phyloP scores from a whole-genome alignment of 2,113 vertebrate species.

The Morone saxatilis region DNA sequence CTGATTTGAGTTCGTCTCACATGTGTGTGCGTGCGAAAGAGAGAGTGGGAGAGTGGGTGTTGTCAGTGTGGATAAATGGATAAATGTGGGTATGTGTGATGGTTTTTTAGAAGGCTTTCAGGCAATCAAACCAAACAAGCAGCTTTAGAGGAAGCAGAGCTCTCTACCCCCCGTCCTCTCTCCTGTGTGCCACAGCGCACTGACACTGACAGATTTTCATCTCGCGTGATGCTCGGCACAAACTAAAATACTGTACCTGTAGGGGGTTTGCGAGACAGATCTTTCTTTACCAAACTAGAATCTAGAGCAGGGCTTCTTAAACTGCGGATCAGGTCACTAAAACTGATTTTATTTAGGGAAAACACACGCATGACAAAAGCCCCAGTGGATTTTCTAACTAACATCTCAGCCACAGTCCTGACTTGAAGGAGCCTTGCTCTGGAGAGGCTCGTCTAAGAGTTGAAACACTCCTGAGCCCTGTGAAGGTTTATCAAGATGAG shows the following conservation, averaged over 20 bases:
- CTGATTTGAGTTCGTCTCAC: conserved; percentile 26
- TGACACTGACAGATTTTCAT: conserved; percentile 56
- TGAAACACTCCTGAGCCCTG: conserved; percentile 22
- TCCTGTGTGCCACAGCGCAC: conserved; percentile 22
- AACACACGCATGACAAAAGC: background rate
- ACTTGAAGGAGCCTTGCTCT: background rate
- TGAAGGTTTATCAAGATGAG: conserved; percentile 43
- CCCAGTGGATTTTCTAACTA: background rate
- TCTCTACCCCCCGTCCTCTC: conserved; percentile 20
- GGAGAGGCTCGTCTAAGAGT: conserved; percentile 2
- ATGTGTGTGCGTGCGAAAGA: background rate
- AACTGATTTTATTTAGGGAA: conserved; percentile 13
- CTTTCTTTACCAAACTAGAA: background rate
- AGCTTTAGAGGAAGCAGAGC: conserved; percentile 63
- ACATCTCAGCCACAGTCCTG: conserved; percentile 4
- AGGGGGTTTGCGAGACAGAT: conserved; percentile 8
- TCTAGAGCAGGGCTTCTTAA: conserved; percentile 21
- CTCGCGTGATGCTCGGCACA: conserved; percentile 16
- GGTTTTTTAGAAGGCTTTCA: conserved; percentile 64
- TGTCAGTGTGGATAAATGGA: conserved; percentile 51
- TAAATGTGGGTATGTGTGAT: conserved; percentile 50
- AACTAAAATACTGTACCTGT: conserved; percentile 46
- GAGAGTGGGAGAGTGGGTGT: conserved; percentile 28
- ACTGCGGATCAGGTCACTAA: background rate
- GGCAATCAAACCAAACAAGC: conserved; percentile 75